Evolutionary conservation across 2,113 vertebrate species (phyloP).

Genomic region (Thunnus maccoyii): DNA sequence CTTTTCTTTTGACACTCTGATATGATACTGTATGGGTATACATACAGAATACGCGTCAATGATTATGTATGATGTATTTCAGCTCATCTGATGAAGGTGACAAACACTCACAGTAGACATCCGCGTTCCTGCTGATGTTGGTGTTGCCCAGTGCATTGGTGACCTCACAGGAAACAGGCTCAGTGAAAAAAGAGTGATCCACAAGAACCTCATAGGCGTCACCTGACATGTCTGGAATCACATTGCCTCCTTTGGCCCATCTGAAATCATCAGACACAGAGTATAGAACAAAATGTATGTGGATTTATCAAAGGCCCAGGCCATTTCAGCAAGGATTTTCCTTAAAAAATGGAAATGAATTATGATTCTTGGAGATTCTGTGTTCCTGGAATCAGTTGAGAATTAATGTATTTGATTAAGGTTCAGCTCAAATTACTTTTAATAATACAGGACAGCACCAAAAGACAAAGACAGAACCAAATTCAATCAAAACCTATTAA

Average conservation of each 20-base stretch:
- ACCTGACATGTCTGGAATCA: slow-evolving; percentile 89
- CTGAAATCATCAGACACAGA: slow-evolving; percentile 68
- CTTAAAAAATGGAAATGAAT: no score
- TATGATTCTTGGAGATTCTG: not conserved
- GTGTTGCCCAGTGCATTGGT: slow-evolving; percentile 93
- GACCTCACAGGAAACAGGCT: slow-evolving; percentile 93
- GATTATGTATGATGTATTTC: no score
- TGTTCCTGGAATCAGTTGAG: not conserved
- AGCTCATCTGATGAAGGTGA: not conserved
- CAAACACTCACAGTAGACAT: slow-evolving; percentile 91
- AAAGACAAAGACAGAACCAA: not conserved
- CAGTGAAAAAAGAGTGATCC: slow-evolving; percentile 93
- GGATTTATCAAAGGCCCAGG: no score
- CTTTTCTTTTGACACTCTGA: no score
- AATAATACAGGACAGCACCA: not conserved
- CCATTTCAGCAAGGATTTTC: no score
- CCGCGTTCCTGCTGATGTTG: slow-evolving; percentile 93
- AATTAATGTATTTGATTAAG: not conserved
- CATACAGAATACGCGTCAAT: no score
- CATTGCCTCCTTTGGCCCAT: slow-evolving; percentile 92
- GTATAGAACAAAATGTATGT: no score
- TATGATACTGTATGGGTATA: no score
- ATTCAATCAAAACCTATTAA: no score
- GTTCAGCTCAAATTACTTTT: not conserved
- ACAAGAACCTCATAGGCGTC: slow-evolving; percentile 90